Evolutionary conservation across 2,797 vertebrate species (phyloP).

Genomic region (Nasua narica): DNA sequence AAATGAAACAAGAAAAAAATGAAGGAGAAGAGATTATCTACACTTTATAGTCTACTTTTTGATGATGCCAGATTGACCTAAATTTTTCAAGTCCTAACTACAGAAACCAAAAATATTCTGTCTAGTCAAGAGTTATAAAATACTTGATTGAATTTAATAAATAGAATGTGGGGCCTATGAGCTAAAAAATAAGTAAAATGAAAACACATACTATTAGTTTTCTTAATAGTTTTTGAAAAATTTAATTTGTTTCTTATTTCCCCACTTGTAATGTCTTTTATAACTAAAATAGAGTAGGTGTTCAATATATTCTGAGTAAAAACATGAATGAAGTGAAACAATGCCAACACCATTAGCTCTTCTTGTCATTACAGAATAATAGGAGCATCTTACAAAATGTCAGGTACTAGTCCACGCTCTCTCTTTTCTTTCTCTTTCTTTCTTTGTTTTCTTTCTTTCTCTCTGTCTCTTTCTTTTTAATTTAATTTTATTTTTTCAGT

Average conservation of each 20-base stretch:
- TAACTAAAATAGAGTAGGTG: neutral
- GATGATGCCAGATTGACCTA: neutral
- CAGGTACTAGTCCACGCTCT: neutral
- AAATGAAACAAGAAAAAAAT: neutral
- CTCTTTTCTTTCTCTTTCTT: neutral
- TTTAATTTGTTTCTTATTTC: neutral
- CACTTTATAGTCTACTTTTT: neutral
- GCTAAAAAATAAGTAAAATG: neutral
- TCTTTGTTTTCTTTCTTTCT: too few relatives aligned
- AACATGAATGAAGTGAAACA: conserved; percentile 21
- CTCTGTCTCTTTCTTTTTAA: too few relatives aligned
- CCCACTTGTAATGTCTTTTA: neutral
- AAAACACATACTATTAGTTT: neutral
- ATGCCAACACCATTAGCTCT: neutral
- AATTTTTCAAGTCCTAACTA: neutral
- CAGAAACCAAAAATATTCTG: neutral
- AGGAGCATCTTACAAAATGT: neutral
- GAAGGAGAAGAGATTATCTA: neutral
- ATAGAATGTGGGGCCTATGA: neutral
- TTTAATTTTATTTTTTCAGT: too few relatives aligned
- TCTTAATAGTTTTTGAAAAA: neutral
- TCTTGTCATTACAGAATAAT: neutral
- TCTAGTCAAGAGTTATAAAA: neutral
- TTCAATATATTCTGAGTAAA: conserved; percentile 27
- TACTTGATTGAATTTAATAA: neutral